A percentile compares a stretch with the other conserved stretches of the same genome.
These are phyloP conservation scores for Prosapia bicincta DNA, from an alignment of 2,888 invertebrate species.

Conservation along the genomic window DNA sequence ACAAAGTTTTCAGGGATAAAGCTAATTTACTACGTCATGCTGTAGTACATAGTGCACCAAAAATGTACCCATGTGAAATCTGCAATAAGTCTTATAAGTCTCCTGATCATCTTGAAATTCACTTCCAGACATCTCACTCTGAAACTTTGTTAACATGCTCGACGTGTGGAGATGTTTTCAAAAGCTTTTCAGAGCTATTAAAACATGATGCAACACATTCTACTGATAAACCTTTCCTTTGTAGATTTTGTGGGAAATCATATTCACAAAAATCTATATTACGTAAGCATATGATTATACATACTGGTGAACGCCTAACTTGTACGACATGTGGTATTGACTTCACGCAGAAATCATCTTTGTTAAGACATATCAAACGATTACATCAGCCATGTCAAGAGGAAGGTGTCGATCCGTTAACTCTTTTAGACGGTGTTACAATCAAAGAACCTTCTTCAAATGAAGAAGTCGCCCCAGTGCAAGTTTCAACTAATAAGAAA, in stretches of 20 bases:
- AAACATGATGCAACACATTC: constrained; percentile 27
- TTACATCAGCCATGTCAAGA: constrained; percentile 36
- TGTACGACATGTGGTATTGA: constrained; percentile 40
- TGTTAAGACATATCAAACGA: constrained; percentile 39
- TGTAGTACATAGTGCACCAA: constrained; percentile 22
- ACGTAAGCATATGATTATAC: constrained; percentile 30
- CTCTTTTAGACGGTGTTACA: not conserved
- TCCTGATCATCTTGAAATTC: constrained; percentile 20
- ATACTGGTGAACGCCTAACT: constrained; percentile 38
- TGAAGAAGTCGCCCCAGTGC: not conserved
- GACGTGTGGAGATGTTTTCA: constrained; percentile 29
- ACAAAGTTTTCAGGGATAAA: constrained; percentile 33
- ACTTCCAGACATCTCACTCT: constrained; percentile 14
- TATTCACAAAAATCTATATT: constrained; percentile 30
- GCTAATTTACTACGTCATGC: constrained; percentile 31
- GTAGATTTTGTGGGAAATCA: constrained; percentile 35
- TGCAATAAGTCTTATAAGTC: constrained; percentile 21
- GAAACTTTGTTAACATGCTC: constrained; percentile 15
- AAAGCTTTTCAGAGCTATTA: constrained; percentile 25
- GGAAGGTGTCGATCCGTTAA: constrained; percentile 1
- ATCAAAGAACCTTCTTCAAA: not conserved
- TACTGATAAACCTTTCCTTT: constrained; percentile 29
- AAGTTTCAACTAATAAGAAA: not conserved
- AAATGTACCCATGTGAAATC: constrained; percentile 16
- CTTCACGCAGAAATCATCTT: constrained; percentile 40